Conservation (phyloP, 1,140 invertebrate species). For the Platorchestia sp. region DNA sequence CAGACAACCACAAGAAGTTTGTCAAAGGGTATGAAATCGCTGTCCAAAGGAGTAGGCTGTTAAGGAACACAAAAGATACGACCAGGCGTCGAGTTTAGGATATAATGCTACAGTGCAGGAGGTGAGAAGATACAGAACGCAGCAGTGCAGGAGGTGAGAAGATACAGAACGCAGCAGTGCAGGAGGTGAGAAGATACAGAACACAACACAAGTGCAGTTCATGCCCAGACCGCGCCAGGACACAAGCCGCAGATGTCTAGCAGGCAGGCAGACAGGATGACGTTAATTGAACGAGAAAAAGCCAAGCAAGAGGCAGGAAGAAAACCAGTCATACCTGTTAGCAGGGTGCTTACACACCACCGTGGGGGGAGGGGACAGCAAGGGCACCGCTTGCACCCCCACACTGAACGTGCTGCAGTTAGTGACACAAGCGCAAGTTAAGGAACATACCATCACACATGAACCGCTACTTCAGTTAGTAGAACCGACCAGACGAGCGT, state of each 20-base stretch:
- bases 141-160: background rate
- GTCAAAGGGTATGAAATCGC: background rate
- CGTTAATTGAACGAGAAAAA: too few relatives aligned
- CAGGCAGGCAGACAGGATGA: too few relatives aligned
- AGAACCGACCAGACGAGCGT: background rate
- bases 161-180: background rate
- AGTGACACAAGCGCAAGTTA: background rate
- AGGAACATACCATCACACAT: background rate
- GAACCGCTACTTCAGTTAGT: background rate
- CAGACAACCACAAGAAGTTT: background rate
- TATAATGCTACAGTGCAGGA: background rate
- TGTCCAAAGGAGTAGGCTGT: too few relatives aligned
- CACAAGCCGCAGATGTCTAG: too few relatives aligned
- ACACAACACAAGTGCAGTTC: too few relatives aligned
- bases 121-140: background rate
- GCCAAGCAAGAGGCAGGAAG: too few relatives aligned
- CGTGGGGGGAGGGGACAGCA: constrained; percentile 36
- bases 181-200: too few relatives aligned
- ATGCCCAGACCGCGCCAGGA: too few relatives aligned
- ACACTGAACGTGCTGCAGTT: background rate
- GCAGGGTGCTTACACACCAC: constrained; percentile 27
- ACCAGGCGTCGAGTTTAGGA: too few relatives aligned
- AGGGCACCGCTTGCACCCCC: constrained; percentile 14
- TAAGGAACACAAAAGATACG: too few relatives aligned
- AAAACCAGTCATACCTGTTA: constrained; percentile 20